These are phyloP conservation scores for Bibio marci DNA, from an alignment of 2,888 invertebrate genomes.

Conservation along the genomic window DNA sequence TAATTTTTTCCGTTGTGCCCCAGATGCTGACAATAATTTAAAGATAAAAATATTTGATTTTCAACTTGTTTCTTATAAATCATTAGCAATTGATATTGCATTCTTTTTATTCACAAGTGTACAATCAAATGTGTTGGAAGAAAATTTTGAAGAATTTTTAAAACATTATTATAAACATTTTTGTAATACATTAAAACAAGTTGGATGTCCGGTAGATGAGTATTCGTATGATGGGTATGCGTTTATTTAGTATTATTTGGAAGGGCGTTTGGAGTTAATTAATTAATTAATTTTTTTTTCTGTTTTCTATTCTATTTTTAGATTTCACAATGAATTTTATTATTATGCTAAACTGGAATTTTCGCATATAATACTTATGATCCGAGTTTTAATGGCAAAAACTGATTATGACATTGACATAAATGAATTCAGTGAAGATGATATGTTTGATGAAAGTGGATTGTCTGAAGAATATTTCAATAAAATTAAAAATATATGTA, in stretches of 20 bases:
- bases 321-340: constrained; percentile 27
- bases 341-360: constrained; percentile 28
- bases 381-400: constrained; percentile 32
- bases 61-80: constrained; percentile 35
- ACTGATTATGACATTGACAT: constrained; percentile 29
- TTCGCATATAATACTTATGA: constrained; percentile 32
- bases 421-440: constrained; percentile 27
- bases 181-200: constrained; percentile 24
- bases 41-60: constrained; percentile 35
- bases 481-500: constrained; percentile 20
- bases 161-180: constrained; percentile 34
- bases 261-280: background rate
- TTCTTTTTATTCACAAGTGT: constrained; percentile 39
- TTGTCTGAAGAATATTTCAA: constrained; percentile 22
- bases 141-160: constrained; percentile 33
- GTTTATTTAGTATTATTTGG: background rate
- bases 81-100: constrained; percentile 34
- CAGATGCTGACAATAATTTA: too few relatives aligned
- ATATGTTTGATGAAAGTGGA: constrained; percentile 23
- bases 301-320: constrained; percentile 11
- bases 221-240: constrained; percentile 29
- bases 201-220: constrained; percentile 23
- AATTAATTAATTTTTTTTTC: background rate
- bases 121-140: constrained; percentile 24
- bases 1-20: too few relatives aligned